Conservation (phyloP, 2,113 vertebrate species). For the Limnothrissa miodon region DNA sequence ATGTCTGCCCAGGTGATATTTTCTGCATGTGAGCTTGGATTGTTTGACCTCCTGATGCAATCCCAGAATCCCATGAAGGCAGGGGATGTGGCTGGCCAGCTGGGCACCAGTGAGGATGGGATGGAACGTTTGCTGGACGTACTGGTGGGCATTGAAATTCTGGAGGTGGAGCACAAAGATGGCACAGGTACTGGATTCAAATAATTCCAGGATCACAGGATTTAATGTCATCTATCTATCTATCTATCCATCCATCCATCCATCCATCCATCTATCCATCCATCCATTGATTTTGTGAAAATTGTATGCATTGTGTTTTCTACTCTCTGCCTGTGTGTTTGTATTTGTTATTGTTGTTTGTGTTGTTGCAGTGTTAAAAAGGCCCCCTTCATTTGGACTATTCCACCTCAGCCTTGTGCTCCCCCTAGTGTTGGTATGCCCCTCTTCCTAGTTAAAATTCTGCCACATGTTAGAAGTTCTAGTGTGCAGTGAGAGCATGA, state of each 20-base stretch:
- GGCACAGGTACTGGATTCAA: conserved; percentile 56
- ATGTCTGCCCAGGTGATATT: conserved; percentile 65
- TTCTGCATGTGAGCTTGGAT: conserved; percentile 70
- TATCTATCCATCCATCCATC: too few relatives aligned
- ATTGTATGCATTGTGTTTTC: background rate
- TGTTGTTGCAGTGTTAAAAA: too few relatives aligned
- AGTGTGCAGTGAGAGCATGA: too few relatives aligned
- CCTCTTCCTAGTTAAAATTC: too few relatives aligned
- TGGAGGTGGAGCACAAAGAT: conserved; percentile 63
- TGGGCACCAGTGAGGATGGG: conserved; percentile 61
- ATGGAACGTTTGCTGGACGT: conserved; percentile 69
- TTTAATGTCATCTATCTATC: too few relatives aligned
- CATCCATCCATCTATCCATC: too few relatives aligned
- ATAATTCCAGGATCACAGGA: background rate
- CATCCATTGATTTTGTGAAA: background rate
- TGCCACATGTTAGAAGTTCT: too few relatives aligned
- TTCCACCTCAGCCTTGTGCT: too few relatives aligned
- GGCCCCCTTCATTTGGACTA: too few relatives aligned
- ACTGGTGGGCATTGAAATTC: conserved; percentile 69
- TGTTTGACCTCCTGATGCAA: conserved; percentile 70
- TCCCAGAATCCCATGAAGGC: conserved; percentile 61
- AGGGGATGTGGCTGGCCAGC: conserved; percentile 49
- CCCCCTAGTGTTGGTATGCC: too few relatives aligned
- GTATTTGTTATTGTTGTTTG: background rate
- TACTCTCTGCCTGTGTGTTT: background rate